Percentiles rank a stretch among this genome's conserved stretches.
Conservation (phyloP, 2,888 invertebrate genomes). For the Apamea epomidion region DNA sequence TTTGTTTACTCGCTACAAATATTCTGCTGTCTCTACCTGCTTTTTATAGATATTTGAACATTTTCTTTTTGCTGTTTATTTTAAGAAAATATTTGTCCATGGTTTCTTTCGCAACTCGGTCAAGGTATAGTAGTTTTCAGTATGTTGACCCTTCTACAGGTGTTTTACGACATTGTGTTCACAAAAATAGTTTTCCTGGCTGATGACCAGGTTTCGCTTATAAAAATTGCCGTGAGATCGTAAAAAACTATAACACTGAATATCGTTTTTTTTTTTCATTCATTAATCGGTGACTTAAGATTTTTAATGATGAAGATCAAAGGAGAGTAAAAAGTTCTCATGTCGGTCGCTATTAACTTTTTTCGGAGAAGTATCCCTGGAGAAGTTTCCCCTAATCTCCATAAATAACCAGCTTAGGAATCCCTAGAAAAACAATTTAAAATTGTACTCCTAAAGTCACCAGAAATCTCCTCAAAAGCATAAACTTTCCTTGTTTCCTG, state of each 20-base stretch:
- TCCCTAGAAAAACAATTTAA: neutral
- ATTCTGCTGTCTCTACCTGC: slow-evolving; percentile 24
- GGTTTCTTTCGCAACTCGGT: slow-evolving; percentile 43
- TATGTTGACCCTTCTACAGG: slow-evolving; percentile 55
- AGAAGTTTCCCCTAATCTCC: neutral
- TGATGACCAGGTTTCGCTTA: slow-evolving; percentile 31
- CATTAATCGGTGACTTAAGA: neutral
- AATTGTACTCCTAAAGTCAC: slow-evolving; percentile 1
- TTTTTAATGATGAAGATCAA: neutral
- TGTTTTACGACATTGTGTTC: slow-evolving; percentile 35
- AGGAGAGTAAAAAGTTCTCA: neutral
- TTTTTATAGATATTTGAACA: neutral
- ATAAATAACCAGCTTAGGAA: slow-evolving; percentile 19
- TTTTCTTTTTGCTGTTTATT: neutral
- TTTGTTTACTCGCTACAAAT: slow-evolving; percentile 46
- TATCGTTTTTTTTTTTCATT: slow-evolving; percentile 24
- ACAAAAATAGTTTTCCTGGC: slow-evolving; percentile 45
- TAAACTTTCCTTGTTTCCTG: slow-evolving; percentile 7
- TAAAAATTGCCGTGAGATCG: slow-evolving; percentile 14
- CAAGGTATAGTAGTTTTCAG: slow-evolving; percentile 37
- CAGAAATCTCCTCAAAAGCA: slow-evolving; percentile 9
- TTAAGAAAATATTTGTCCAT: neutral
- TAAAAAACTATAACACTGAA: neutral
- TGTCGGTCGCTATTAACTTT: neutral
- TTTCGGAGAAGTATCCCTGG: neutral